Percentiles rank a stretch among this genome's conserved stretches.
Conservation (phyloP, 2,888 invertebrate genomes). For the Pachycephus smyrnensis region DNA sequence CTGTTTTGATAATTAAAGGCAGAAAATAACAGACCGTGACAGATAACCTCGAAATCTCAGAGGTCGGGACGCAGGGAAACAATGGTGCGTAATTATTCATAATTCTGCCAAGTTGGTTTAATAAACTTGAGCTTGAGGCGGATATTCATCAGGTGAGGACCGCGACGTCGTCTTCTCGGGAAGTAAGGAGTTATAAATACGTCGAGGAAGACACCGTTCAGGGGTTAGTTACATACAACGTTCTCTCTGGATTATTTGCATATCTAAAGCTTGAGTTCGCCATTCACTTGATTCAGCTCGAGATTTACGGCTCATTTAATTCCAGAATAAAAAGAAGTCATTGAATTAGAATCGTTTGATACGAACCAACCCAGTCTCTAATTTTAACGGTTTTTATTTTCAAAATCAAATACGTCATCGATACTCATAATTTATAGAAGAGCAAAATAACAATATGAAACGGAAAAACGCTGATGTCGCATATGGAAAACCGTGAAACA, state of each 20-base stretch:
- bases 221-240: conserved; percentile 55
- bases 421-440: background rate
- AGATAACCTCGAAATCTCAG: background rate
- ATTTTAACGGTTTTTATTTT: background rate
- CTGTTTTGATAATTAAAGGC: background rate
- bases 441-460: background rate
- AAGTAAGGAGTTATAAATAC: conserved; percentile 63
- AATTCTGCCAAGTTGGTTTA: conserved; percentile 54
- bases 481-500: background rate
- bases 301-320: background rate
- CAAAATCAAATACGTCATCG: background rate
- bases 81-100: conserved; percentile 44
- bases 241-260: conserved; percentile 54
- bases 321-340: background rate
- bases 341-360: background rate
- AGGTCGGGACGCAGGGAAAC: background rate
- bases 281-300: background rate
- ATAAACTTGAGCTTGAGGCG: conserved; percentile 52
- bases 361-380: background rate
- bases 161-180: conserved; percentile 34
- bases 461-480: background rate
- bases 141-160: conserved; percentile 51
- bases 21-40: background rate
- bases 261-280: conserved; percentile 54
- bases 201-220: conserved; percentile 55